These are phyloP conservation scores for Patella caerulea DNA, from an alignment of 2,888 invertebrate species.

Conservation along the genomic window DNA sequence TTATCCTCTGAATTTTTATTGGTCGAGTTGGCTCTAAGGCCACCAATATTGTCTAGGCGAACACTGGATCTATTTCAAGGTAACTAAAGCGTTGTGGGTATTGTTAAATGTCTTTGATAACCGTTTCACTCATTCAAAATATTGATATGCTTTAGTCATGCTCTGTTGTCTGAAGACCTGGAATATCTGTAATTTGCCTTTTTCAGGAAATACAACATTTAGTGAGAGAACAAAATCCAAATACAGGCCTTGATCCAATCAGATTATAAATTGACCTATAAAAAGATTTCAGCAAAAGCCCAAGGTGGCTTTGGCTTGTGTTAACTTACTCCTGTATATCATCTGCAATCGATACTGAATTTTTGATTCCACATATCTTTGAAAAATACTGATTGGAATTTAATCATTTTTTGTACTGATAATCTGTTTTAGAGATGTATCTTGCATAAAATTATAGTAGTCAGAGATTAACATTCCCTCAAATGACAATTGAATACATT, in stretches of 20 bases:
- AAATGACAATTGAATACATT: too few species aligned
- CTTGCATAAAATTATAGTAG: too few species aligned
- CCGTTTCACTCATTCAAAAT: background rate
- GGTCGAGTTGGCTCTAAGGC: slow-evolving; percentile 86
- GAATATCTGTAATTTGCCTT: too few species aligned
- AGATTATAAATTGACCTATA: too few species aligned
- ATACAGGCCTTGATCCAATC: background rate
- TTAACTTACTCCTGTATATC: background rate
- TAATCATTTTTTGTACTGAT: too few species aligned
- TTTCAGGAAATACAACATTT: too few species aligned
- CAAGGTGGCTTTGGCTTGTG: background rate
- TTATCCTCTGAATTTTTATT: slow-evolving; percentile 91
- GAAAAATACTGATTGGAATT: too few species aligned
- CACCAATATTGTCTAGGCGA: slow-evolving; percentile 80
- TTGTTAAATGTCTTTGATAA: background rate
- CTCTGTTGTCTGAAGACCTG: too few species aligned
- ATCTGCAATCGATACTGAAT: background rate
- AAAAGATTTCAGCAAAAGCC: too few species aligned
- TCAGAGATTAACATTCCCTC: too few species aligned
- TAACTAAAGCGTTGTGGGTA: slow-evolving; percentile 63
- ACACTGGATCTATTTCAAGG: slow-evolving; percentile 82
- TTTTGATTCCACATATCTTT: too few species aligned
- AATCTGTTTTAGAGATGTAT: too few species aligned
- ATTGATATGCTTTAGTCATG: background rate
- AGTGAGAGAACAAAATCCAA: background rate